A percentile compares a stretch with the other conserved stretches of the same genome.
Conservation (phyloP, 2,113 vertebrate species). For the Lophius piscatorius region DNA sequence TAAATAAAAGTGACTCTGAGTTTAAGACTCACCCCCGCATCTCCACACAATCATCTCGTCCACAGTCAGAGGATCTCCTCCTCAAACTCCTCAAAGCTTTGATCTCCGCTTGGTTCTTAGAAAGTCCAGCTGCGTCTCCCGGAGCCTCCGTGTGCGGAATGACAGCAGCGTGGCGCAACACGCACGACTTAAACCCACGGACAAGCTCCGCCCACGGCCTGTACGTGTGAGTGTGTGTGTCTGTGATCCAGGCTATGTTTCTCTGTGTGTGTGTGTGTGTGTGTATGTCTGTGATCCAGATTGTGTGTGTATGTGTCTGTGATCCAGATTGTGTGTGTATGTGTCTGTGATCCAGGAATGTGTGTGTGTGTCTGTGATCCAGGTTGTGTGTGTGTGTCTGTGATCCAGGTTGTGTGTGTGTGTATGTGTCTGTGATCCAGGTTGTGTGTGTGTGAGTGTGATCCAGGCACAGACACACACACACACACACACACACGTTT, state of each 20-base stretch:
- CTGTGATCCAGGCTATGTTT: too few species aligned
- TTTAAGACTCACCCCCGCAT: too few species aligned
- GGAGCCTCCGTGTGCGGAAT: slow-evolving; percentile 34
- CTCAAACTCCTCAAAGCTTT: too few species aligned
- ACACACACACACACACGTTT: too few species aligned
- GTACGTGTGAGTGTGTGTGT: slow-evolving; percentile 11
- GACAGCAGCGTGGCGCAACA: slow-evolving; percentile 14
- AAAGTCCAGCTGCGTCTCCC: too few species aligned
- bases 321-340: neutral
- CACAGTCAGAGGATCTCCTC: too few species aligned
- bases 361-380: neutral
- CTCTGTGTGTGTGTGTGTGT: slow-evolving; percentile 9
- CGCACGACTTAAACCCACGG: slow-evolving; percentile 23
- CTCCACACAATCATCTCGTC: too few species aligned
- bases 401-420: neutral
- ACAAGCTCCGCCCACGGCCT: slow-evolving; percentile 54
- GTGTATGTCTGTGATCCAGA: slow-evolving; percentile 2
- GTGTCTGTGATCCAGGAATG: slow-evolving; percentile 3
- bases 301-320: slow-evolving; percentile 1
- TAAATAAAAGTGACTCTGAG: too few species aligned
- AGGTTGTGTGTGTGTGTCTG: neutral
- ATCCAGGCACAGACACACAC: too few species aligned
- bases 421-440: neutral
- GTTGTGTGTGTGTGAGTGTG: neutral
- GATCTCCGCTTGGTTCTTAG: too few species aligned